These are phyloP conservation scores for Cyaniris semiargus DNA, from an alignment of 2,888 invertebrate species.

Conservation along the genomic window DNA sequence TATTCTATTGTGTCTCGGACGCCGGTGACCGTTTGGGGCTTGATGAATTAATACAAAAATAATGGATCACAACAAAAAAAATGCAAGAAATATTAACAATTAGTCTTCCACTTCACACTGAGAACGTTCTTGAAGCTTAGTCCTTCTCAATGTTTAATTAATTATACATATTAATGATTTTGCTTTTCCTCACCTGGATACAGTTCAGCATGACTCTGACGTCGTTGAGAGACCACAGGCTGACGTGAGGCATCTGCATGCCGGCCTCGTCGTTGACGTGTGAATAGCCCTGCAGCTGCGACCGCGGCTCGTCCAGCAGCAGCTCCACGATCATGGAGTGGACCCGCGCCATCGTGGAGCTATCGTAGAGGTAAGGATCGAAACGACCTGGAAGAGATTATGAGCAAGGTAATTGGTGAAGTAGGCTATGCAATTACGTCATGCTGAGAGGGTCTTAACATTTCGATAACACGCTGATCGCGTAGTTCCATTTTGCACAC, in stretches of 20 bases:
- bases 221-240: slow-evolving; percentile 90
- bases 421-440: background rate
- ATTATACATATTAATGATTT: too few relatives aligned
- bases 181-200: slow-evolving; percentile 81
- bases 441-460: background rate
- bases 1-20: too few relatives aligned
- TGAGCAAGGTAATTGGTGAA: background rate
- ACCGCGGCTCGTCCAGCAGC: slow-evolving; percentile 89
- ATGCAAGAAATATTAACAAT: too few relatives aligned
- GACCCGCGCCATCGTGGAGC: slow-evolving; percentile 90
- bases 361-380: slow-evolving; percentile 88
- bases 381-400: slow-evolving; percentile 79
- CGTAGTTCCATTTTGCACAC: too few relatives aligned
- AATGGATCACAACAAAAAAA: too few relatives aligned
- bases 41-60: too few relatives aligned
- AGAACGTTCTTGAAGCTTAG: too few relatives aligned
- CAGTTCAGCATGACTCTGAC: slow-evolving; percentile 88
- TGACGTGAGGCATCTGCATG: slow-evolving; percentile 90
- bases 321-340: slow-evolving; percentile 93
- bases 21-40: too few relatives aligned
- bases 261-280: slow-evolving; percentile 91
- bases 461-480: too few relatives aligned
- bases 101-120: too few relatives aligned
- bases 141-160: too few relatives aligned
- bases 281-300: slow-evolving; percentile 88